Base-by-base conservation (phyloP, 2,888 invertebrate genomes). In the Cephus nigrinus region DNA sequence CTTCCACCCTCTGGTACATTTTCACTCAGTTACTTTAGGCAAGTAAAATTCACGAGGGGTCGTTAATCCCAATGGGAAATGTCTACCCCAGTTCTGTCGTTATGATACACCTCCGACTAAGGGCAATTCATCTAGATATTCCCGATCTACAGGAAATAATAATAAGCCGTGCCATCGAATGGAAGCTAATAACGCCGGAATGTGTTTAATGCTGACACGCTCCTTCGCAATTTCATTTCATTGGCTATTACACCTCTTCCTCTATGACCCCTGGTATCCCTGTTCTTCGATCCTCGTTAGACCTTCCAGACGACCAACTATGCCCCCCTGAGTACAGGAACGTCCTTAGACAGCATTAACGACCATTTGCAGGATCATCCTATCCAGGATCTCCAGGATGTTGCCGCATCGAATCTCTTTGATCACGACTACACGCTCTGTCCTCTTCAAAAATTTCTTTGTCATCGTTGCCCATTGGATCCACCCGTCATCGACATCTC, bases 281-380 rank as follows among this genome's bases (percentile, higher is more conserved):
- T 9, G 9, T 55, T 55, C 40, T 55, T 55, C 40, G 40, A 55
- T 55, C 40, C 40, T 55, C 23, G 40, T 23, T 23, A 55, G 40
- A 23, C 40, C 40, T 40, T 40, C 40, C 23, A 23, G 40, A 55
- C 40, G 40, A 55, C 5, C 40, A 5, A 55, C 40, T 55, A 15
- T 23, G 40, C 4, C 40, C 40, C 15, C 15, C 23, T 9, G 40
- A 55, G 23, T 55, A 55, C 40, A 55, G 40, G 40, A 83, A 83
- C 86, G 86, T 88, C 88, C 88, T 89, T 88, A 88, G 85, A 83
- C 84, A 85, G 87, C 86, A 88, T 89, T 88, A 88, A 88, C 87
- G 88, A 89, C 88, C 89, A 89, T 88, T 89, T 87, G 84, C 85
- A 86, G 85, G 87, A 89, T 89, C 89, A 87, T 84, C 84, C 85